Conservation (phyloP, 2,797 vertebrate genomes). For the Chaenodraco wilsoni region DNA sequence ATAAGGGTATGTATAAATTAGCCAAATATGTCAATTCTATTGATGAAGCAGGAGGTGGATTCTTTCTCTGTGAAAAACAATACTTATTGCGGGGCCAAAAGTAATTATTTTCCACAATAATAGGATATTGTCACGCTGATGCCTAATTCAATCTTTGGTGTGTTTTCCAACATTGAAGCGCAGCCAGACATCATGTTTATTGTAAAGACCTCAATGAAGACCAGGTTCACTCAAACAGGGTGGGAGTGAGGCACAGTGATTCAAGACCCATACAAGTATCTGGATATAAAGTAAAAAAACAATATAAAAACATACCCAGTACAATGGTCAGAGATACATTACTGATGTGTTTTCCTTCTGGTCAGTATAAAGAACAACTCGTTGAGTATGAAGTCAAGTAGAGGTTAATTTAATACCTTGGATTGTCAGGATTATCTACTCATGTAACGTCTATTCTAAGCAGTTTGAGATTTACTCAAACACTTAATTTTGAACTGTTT, state of each 20-base stretch:
- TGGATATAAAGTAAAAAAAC: constrained; percentile 14
- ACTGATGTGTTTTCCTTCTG: constrained; percentile 38
- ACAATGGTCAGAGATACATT: constrained; percentile 24
- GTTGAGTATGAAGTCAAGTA: constrained; percentile 10
- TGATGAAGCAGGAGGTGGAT: constrained; percentile 47
- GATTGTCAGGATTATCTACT: background rate
- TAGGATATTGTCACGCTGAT: constrained; percentile 26
- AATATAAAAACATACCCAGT: constrained; percentile 18
- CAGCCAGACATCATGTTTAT: constrained; percentile 49
- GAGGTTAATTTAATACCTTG: constrained; percentile 1
- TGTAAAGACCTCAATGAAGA: constrained; percentile 46
- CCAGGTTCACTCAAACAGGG: constrained; percentile 45
- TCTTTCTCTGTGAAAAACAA: constrained; percentile 46
- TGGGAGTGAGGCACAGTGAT: background rate
- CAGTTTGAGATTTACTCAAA: background rate
- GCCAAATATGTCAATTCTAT: constrained; percentile 51
- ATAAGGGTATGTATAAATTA: constrained; percentile 31
- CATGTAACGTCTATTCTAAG: background rate
- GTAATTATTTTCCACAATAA: constrained; percentile 42
- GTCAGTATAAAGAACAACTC: constrained; percentile 20
- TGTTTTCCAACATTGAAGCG: constrained; percentile 38
- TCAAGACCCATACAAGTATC: constrained; percentile 30
- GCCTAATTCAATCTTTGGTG: constrained; percentile 52
- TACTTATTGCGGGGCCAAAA: constrained; percentile 37
- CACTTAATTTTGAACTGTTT: background rate